Conservation (phyloP, 1,140 invertebrate genomes). For the Aphidius gifuensis region DNA sequence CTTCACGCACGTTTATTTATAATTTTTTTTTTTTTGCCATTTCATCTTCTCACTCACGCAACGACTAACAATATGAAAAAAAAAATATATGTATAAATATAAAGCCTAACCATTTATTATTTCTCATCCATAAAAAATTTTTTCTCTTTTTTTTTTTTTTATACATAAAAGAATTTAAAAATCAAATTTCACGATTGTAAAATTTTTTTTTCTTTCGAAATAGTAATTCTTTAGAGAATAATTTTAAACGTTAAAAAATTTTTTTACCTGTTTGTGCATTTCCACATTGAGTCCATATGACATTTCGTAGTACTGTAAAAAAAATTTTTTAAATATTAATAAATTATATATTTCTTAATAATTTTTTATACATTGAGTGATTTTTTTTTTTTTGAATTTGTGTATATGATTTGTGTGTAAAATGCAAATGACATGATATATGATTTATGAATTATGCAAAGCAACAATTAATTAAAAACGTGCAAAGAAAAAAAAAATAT, state of each 20-base stretch:
- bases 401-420: slow-evolving; percentile 22
- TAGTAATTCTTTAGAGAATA: not conserved
- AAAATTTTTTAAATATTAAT: slow-evolving; percentile 28
- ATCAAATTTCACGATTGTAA: no score
- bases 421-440: slow-evolving; percentile 1
- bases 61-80: no score
- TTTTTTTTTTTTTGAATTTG: slow-evolving; percentile 5
- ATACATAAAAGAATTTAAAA: no score
- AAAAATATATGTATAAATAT: no score
- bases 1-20: no score
- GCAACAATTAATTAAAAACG: slow-evolving; percentile 14
- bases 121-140: no score
- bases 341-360: not conserved
- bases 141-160: no score
- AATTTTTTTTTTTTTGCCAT: no score
- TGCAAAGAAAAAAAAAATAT: not conserved
- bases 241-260: slow-evolving; percentile 18
- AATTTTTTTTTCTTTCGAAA: no score
- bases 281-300: slow-evolving; percentile 98
- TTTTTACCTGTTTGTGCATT: slow-evolving; percentile 98
- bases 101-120: no score
- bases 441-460: slow-evolving; percentile 23
- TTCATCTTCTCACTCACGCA: no score
- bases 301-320: slow-evolving; percentile 99
- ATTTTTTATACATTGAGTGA: slow-evolving; percentile 1